Percentiles rank a stretch among this genome's conserved stretches.
phyloP scores from a whole-genome alignment of 2,797 vertebrate species.

The Spondyliosoma cantharus region DNA sequence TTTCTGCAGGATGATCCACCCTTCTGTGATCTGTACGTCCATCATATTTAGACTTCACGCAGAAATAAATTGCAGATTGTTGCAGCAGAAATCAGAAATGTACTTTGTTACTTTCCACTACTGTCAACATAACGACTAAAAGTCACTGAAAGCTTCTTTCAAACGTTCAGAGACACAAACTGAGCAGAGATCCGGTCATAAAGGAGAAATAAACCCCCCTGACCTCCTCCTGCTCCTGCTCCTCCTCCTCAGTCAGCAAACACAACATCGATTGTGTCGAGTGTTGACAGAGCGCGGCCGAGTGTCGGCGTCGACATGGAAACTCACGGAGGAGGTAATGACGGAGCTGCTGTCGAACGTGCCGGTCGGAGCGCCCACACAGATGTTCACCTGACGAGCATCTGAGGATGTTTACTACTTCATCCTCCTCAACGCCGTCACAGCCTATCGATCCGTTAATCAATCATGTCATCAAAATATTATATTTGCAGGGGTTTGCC shows the following conservation, averaged over 20 bases:
- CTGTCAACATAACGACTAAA: background rate
- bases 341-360: slow-evolving; percentile 15
- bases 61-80: background rate
- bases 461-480: too few relatives aligned
- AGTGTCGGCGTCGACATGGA: slow-evolving; percentile 60
- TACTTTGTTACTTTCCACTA: background rate
- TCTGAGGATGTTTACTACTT: background rate
- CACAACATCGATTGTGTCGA: slow-evolving; percentile 50
- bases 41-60: background rate
- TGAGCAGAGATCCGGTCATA: slow-evolving; percentile 25
- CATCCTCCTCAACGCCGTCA: background rate
- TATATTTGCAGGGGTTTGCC: too few relatives aligned
- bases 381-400: background rate
- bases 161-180: background rate
- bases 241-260: slow-evolving; percentile 43
- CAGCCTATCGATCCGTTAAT: too few relatives aligned
- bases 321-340: slow-evolving; percentile 51
- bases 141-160: background rate
- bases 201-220: slow-evolving; percentile 19
- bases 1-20: background rate
- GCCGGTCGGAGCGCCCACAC: slow-evolving; percentile 38
- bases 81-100: background rate
- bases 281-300: slow-evolving; percentile 61
- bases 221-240: background rate
- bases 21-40: background rate